Base-by-base conservation (phyloP, 2,797 vertebrate genomes). In the Hypotaenidia okinawae region DNA sequence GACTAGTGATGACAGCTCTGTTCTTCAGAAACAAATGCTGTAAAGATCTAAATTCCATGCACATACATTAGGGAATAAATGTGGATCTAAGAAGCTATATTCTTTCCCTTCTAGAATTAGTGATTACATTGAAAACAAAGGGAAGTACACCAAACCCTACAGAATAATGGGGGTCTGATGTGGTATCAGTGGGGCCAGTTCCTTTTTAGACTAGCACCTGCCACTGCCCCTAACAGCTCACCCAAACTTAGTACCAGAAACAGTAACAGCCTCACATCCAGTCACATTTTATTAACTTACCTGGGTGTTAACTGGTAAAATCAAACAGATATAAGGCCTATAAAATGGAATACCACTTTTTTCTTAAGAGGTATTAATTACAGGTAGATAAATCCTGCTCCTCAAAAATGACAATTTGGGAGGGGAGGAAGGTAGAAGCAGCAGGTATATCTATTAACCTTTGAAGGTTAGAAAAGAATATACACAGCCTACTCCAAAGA, bases 181-280 rank as follows among this genome's bases (percentile, higher is more conserved):
- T 0, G 2, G 22, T 14, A 30, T 13, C 16, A 41, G 3, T 1
- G 9, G 18, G 3, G 4, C 41, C 72, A 13, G 14, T 8, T 78
- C 33, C 37, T 72, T 22, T 73, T 49, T 3, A 11, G 24, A 59
- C 23, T 54, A 81, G 2, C 41, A 25, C 13, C 55, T 3, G 0
- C 13, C 66, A 28, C 33, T 9, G 25, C 5, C 45, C 63, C 45
- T 33, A 14, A 62, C 41, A 49, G 9, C 8, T 32, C 59, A 45
- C 18, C 41, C 43, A 49, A 35, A 68, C 6, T 12, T 2, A 6
- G 14, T 2, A 25, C 11, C 11, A 69, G 4, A n/a, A 80, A 63
- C 5, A n/a, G 1, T 12, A 35, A 35, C 2, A 52, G 43, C 23
- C 47, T 22, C 4, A 0, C 18, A 51, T 37, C 15, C 54, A 68